Evolutionary conservation across 2,113 vertebrate species (phyloP).

Genomic region (Apteryx owenii): DNA sequence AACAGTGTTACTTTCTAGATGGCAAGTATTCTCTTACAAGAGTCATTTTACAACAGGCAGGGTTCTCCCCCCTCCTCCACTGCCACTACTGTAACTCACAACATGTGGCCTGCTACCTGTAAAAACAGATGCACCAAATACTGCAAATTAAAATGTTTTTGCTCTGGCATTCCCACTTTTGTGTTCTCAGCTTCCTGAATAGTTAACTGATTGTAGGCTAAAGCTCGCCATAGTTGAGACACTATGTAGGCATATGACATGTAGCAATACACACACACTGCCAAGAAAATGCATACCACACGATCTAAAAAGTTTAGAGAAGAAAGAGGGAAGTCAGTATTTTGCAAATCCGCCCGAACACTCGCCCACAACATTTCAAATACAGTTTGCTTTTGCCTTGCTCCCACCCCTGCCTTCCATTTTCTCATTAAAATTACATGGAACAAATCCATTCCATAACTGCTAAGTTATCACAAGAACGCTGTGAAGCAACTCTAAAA

Average conservation of each 20-base stretch:
- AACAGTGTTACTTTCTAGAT: background rate
- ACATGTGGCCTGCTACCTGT: background rate
- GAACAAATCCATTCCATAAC: background rate
- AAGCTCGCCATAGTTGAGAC: background rate
- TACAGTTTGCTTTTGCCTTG: background rate
- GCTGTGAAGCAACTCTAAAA: background rate
- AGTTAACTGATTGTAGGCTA: background rate
- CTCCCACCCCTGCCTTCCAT: background rate
- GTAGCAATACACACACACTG: accelerated
- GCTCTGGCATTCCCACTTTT: background rate
- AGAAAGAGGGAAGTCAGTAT: background rate
- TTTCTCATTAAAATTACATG: background rate
- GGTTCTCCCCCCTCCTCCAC: background rate
- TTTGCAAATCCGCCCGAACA: background rate
- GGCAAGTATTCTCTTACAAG: background rate
- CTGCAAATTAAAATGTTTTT: background rate
- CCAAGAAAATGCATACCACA: background rate
- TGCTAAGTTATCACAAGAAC: background rate
- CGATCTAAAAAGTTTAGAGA: background rate
- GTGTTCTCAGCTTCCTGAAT: background rate
- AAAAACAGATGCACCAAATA: background rate
- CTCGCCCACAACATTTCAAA: background rate
- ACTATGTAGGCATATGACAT: background rate
- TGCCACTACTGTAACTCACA: background rate
- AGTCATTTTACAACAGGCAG: background rate